Base-by-base conservation (phyloP, 1,140 invertebrate species). In the Drosophila truncata region DNA sequence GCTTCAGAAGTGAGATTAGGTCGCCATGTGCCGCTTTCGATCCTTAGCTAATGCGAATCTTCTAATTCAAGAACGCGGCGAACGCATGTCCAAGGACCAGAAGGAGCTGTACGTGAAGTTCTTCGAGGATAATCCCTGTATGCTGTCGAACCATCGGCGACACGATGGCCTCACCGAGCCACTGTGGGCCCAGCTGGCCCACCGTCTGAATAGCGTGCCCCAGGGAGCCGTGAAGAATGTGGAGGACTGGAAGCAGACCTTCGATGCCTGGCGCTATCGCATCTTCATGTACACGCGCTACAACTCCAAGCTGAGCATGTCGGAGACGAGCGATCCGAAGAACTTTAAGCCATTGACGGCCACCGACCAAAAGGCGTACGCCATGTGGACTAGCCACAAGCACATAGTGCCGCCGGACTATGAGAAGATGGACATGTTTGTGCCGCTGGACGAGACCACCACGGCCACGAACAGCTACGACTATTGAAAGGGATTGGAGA, bases 361-460 rank as follows among this genome's bases (percentile, higher is more conserved):
- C 27, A 92, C 91, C 49, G 91, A 92, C 65, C 91, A 92, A 66
- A 91, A 91, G 50, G 91, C 91, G 2, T 92, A 92, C 41, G 82
- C 91, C 44, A 92, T 92, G 91, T 92, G 91, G 91, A 92, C 91
- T 18, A 92, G 91, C 63, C 87, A 92, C 69, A 91, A 92, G 62
- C 82, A 82, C 42, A 88, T 90, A 58, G 66, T 73, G 18, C 83
- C 91, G 46, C 86, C 79, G 47, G 91, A 92, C 37, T 92, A 80
- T 37, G 91, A 92, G 9, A 92, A 92, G 73, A 82, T 91, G 81
- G 86, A 92, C 42, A 88, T 91, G 82, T 92, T 92, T 74, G 69
- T 67, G 59, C 82, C 79, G 18, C 44, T 91, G 29, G 91, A 92
- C 52, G 91, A 88, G 60, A 57, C 78, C 29, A 87, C 85, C 35